Base-by-base conservation (phyloP, 2,113 vertebrate genomes). In the Sitta europaea region DNA sequence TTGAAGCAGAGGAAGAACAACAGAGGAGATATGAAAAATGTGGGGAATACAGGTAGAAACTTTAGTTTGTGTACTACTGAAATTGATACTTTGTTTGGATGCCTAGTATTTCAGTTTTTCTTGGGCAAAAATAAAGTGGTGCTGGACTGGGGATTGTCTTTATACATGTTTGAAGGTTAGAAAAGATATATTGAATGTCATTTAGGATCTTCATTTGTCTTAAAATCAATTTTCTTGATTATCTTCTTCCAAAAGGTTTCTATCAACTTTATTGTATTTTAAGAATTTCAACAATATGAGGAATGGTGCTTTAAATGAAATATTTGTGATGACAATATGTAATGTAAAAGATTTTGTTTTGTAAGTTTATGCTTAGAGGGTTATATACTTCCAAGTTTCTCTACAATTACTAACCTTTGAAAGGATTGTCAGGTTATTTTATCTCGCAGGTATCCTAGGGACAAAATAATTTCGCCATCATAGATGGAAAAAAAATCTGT, bases 41-140 rank as follows among this genome's bases (percentile, higher is more conserved):
- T 29, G 23, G 20, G 21, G 8, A 78, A 63, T 29, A 6, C 27
- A 59, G 17, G 33, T 82, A 83, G 15, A 67, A 67, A 50, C 18
- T 86, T 19, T 12, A 42, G 13, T 40, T 40, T 27, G 11, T 48
- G 28, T 58, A 21, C 17, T 12, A 9, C 10, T 75, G 35, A 82
- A 86, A 66, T 11, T 3, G 22, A 24, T 40, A 3, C 14, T 65
- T 76, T 43, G 27, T 73, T 82, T 88, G 54, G 24, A 58, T 58
- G 9, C 5, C 29, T 62, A 43, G 10, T 72, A 9, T 59, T 23
- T 28, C 2, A 0, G 0, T 33, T 77, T 42, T 31, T 45, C 13
- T 40, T 31, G 33, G 36, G 11, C 11, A 75, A 75, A 68, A 91
- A 28, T 24, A 53, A 28, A 21, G 21, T 38, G 12, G 5, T 80